Base-by-base conservation (phyloP, 2,797 vertebrate genomes). In the Microctenopoma stevenorrisi region DNA sequence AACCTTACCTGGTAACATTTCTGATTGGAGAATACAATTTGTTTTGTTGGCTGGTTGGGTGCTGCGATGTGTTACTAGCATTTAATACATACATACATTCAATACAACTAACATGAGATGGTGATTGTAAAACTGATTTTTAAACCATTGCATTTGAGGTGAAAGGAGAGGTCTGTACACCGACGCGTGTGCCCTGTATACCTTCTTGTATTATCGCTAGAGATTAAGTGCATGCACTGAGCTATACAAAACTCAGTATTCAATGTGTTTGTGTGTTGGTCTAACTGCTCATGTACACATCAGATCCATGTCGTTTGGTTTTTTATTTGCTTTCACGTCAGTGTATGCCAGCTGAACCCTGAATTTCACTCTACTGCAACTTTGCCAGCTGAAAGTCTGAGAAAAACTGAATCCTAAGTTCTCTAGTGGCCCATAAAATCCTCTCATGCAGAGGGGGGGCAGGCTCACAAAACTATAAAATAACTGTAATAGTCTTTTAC, bases 381-480 rank as follows among this genome's bases (percentile, higher is more conserved):
- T 51, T n/a, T 80, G 73, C 74, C 72, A 78, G 58, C 61, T 78
- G 26, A 84, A 84, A 74, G 38, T 74, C 69, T 51, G 42, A 54
- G 49, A 14, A 53, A 40, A 71, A 75, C 38, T 54, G 10, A 40
- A 82, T 78, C 68, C 74, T 7, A 70, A 64, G 18, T 56, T 74
- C 44, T 58, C n/a, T 52, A 35, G 22, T 8, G 3, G 44, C 59
- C 77, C 56, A 78, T 90, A 86, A 91, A 38, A 86, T 28, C 28
- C 52, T 74, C 60, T 81, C 61, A 77, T 86, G 74, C 68, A 68
- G 81, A 75, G 46, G 26, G 30, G 57, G 76, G 52, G 74, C 68
- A 67, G 78, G 72, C 73, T 70, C 84, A 76, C 73, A 73, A 82
- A 88, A 87, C 76, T 78, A 68, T 81, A 76, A 79, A 87, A 85